phyloP scores from a whole-genome alignment of 1,140 invertebrate species.

The Himalopsyche phryganea region DNA sequence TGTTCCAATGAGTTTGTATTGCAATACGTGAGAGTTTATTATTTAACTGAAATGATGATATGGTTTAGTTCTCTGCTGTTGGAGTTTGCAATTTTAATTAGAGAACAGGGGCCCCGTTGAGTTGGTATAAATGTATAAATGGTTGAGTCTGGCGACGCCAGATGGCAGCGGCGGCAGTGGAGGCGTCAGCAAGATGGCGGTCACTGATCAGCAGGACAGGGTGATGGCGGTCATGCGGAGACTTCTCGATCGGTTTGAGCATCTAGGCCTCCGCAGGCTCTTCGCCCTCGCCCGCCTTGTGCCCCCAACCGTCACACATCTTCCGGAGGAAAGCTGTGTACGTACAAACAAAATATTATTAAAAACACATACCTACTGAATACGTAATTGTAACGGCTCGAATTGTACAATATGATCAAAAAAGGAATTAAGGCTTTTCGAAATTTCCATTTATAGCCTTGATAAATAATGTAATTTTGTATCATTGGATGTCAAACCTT shows the following conservation, averaged over 20 bases:
- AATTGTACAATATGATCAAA: too few species aligned
- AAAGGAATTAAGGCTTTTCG: too few species aligned
- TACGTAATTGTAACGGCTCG: too few species aligned
- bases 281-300: slow-evolving; percentile 33
- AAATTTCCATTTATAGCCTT: too few species aligned
- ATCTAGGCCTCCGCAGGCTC: slow-evolving; percentile 37
- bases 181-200: slow-evolving; percentile 13
- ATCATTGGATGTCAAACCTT: too few species aligned
- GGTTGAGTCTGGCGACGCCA: slow-evolving; percentile 13
- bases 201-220: slow-evolving; percentile 1
- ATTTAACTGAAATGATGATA: slow-evolving; percentile 13
- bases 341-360: neutral
- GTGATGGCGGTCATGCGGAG: neutral
- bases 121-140: slow-evolving; percentile 14
- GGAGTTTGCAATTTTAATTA: neutral
- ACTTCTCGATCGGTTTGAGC: slow-evolving; percentile 23
- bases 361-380: too few species aligned
- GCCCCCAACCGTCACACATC: slow-evolving; percentile 62
- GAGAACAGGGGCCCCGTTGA: slow-evolving; percentile 14
- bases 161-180: slow-evolving; percentile 11
- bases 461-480: too few species aligned
- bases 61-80: too few species aligned
- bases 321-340: slow-evolving; percentile 65
- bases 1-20: slow-evolving; percentile 16
- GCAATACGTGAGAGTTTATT: slow-evolving; percentile 12